Percentiles rank a stretch among this genome's conserved stretches.
phyloP scores from a whole-genome alignment of 2,888 invertebrate species.

The Nymphalis urticae region DNA sequence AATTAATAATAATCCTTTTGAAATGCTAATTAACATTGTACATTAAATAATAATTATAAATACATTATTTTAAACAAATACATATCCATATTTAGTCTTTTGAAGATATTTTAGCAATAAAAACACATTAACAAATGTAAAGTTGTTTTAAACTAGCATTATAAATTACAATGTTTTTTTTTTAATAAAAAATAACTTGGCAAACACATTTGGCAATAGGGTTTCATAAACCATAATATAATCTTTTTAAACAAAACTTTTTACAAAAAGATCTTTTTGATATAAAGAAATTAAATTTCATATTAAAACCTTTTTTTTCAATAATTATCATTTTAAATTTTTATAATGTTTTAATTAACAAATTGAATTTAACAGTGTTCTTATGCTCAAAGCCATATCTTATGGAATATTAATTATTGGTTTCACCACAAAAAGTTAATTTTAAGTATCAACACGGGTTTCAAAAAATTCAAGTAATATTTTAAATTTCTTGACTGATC shows the following conservation, averaged over 20 bases:
- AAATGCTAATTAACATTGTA: no score
- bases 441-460: no score
- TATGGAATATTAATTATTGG: neutral
- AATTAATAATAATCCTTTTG: no score
- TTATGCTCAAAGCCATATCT: conserved; percentile 7
- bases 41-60: no score
- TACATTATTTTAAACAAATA: neutral
- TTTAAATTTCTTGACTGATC: neutral
- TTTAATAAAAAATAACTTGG: neutral
- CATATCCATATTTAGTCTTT: neutral
- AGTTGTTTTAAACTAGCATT: conserved; percentile 1
- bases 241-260: neutral
- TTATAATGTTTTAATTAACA: neutral
- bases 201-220: neutral
- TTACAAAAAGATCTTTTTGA: neutral
- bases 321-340: neutral
- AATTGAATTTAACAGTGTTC: neutral
- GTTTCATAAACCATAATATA: conserved; percentile 3
- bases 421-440: neutral
- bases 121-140: neutral
- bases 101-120: neutral
- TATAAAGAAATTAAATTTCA: conserved; percentile 3
- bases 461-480: neutral
- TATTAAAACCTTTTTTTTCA: neutral
- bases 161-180: neutral